Conservation (phyloP, 2,113 vertebrate species). For the Gymnobelideus leadbeateri region DNA sequence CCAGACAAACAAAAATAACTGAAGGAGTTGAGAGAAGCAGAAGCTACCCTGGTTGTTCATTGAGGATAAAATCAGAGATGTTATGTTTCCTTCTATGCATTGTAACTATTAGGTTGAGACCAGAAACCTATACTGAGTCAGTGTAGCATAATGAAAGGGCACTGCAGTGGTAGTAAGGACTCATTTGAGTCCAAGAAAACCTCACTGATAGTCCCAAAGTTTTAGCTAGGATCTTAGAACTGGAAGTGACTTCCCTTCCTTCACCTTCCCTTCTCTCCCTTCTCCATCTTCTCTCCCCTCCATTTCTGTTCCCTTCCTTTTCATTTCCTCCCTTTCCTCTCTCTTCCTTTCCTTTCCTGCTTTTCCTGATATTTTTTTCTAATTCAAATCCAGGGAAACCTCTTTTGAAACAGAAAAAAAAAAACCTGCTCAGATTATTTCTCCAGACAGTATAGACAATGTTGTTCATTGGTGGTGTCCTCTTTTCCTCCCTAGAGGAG, state of each 20-base stretch:
- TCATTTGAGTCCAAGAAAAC: neutral
- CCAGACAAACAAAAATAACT: too few relatives aligned
- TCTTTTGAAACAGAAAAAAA: neutral
- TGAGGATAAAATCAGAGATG: constrained; percentile 8
- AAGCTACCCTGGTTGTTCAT: neutral
- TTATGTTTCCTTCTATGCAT: neutral
- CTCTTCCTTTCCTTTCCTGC: neutral
- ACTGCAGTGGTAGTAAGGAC: too few relatives aligned
- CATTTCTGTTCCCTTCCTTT: neutral
- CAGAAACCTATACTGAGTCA: neutral
- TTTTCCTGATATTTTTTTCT: neutral
- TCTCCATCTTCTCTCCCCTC: neutral
- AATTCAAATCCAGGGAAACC: neutral
- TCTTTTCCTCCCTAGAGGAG: neutral
- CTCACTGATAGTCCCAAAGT: neutral
- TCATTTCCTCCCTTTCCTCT: neutral
- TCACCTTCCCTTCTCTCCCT: neutral
- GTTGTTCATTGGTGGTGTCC: neutral
- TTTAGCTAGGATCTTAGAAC: neutral
- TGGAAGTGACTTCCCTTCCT: neutral
- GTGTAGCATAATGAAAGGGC: neutral
- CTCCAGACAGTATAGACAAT: neutral
- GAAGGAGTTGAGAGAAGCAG: neutral
- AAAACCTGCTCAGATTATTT: neutral
- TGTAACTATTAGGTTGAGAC: neutral